Conservation (phyloP, 1,140 invertebrate genomes). For the Idris sp. region DNA sequence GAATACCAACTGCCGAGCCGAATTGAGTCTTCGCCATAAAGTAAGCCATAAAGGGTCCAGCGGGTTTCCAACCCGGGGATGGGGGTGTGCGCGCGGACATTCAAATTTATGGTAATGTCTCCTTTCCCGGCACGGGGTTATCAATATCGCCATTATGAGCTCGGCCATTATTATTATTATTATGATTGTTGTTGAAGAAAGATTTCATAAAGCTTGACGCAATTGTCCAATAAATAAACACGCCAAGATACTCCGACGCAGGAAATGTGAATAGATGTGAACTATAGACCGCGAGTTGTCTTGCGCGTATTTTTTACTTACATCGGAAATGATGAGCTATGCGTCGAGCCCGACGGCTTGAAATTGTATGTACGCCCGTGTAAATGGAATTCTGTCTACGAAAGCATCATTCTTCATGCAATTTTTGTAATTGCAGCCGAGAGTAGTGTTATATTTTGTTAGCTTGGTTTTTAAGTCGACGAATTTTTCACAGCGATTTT, state of each 20-base stretch:
- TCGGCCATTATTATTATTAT: slow-evolving; percentile 37
- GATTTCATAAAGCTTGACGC: slow-evolving; percentile 30
- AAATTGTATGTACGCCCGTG: too few species aligned
- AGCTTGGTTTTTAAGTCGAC: too few species aligned
- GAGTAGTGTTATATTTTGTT: too few species aligned
- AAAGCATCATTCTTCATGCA: slow-evolving; percentile 23
- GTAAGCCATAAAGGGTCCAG: slow-evolving; percentile 72
- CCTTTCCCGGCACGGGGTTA: slow-evolving; percentile 67
- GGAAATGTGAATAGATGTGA: too few species aligned
- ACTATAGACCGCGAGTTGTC: slow-evolving; percentile 20
- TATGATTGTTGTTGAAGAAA: slow-evolving; percentile 30
- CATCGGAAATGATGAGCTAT: slow-evolving; percentile 39
- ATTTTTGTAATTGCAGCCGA: slow-evolving; percentile 29
- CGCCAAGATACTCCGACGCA: too few species aligned
- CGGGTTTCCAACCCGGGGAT: slow-evolving; percentile 10
- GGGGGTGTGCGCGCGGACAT: slow-evolving; percentile 65
- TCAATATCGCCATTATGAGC: slow-evolving; percentile 65
- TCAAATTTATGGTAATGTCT: slow-evolving; percentile 77
- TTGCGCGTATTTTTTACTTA: slow-evolving; percentile 46
- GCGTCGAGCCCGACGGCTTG: slow-evolving; percentile 15
- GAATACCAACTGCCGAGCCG: slow-evolving; percentile 71
- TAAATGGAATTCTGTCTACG: slow-evolving; percentile 15
- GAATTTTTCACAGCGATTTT: too few species aligned
- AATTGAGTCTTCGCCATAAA: slow-evolving; percentile 78
- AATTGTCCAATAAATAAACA: slow-evolving; percentile 51